These are phyloP conservation scores for Octopus bimaculoides DNA, from an alignment of 1,140 invertebrate species.

Conservation along the genomic window DNA sequence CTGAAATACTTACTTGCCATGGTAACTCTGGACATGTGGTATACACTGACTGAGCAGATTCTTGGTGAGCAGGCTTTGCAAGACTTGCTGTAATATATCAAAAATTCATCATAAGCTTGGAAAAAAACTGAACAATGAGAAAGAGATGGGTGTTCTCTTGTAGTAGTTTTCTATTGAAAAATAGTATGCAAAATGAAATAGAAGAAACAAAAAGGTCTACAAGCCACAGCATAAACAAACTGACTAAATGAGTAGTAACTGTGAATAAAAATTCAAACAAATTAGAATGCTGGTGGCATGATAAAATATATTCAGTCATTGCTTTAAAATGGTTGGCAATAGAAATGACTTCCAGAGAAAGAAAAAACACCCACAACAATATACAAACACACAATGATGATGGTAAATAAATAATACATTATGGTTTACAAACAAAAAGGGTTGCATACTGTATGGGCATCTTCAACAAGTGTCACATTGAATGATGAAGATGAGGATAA, in stretches of 20 bases:
- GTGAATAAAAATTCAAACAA: neutral
- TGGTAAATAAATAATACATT: too few species aligned
- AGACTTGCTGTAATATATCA: constrained; percentile 24
- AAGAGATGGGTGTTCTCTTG: neutral
- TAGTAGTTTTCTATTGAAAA: neutral
- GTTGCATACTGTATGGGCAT: too few species aligned
- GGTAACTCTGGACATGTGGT: constrained; percentile 22
- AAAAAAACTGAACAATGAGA: neutral
- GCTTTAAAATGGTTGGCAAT: too few species aligned
- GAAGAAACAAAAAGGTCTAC: neutral
- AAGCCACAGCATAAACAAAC: neutral
- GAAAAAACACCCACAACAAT: too few species aligned
- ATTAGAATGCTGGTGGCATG: too few species aligned
- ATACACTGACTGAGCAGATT: constrained; percentile 17
- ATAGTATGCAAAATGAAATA: neutral
- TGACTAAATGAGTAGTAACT: neutral
- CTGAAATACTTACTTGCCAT: constrained; percentile 25
- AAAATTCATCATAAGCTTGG: neutral
- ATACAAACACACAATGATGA: too few species aligned
- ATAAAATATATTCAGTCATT: too few species aligned
- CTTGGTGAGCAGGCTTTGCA: constrained; percentile 19
- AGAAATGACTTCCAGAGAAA: too few species aligned
- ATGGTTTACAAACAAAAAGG: too few species aligned
- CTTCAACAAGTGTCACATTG: too few species aligned
- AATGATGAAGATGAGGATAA: too few species aligned